Percentiles rank a stretch among this genome's conserved stretches.
Evolutionary conservation across 2,888 invertebrate genomes (phyloP).

Genomic region (Altica lythri): DNA sequence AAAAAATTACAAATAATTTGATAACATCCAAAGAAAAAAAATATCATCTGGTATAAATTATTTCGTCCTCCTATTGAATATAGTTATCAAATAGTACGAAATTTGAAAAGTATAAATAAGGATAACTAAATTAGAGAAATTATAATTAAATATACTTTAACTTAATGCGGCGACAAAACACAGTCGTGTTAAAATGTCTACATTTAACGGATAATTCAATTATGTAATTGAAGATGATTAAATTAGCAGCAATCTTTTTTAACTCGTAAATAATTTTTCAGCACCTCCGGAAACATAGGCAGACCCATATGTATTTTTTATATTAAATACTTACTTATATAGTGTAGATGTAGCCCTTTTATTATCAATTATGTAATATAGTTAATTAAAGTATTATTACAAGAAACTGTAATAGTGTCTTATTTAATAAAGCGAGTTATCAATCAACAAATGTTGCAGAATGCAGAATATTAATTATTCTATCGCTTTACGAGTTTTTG

Average conservation of each 20-base stretch:
- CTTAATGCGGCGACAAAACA: constrained; percentile 10
- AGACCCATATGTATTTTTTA: too few relatives aligned
- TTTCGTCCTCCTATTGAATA: constrained; percentile 6
- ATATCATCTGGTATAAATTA: not conserved
- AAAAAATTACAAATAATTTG: not conserved
- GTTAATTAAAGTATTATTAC: too few relatives aligned
- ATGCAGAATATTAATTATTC: too few relatives aligned
- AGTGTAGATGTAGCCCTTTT: too few relatives aligned
- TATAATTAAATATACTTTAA: constrained; percentile 16
- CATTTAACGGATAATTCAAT: constrained; percentile 16
- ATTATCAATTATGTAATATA: too few relatives aligned
- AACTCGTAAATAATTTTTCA: not conserved
- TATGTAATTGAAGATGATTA: constrained; percentile 16
- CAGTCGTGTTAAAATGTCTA: constrained; percentile 7
- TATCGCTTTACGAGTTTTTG: too few relatives aligned
- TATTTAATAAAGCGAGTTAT: too few relatives aligned
- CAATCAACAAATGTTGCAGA: too few relatives aligned
- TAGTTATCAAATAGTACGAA: not conserved
- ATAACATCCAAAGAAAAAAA: constrained; percentile 1
- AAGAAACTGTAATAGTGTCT: too few relatives aligned
- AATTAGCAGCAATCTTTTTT: constrained; percentile 17
- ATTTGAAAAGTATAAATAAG: not conserved
- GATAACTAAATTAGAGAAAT: constrained; percentile 10
- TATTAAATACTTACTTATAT: too few relatives aligned
- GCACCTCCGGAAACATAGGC: not conserved